phyloP scores from a whole-genome alignment of 2,888 invertebrate species.

The Gastracanthus pulcherrimus region DNA sequence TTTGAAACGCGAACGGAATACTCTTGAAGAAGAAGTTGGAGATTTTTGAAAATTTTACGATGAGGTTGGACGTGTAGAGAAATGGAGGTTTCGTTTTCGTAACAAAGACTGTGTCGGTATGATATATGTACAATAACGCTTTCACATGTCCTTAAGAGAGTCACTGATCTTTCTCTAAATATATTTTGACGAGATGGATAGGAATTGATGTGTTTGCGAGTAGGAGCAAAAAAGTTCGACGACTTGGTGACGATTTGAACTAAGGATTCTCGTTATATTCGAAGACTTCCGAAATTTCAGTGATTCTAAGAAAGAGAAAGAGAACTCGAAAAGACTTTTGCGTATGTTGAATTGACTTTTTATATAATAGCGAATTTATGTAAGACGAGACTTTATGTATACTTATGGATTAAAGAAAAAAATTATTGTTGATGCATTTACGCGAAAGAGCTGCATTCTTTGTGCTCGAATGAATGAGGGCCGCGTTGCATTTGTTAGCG shows the following conservation, averaged over 20 bases:
- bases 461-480: conserved; percentile 28
- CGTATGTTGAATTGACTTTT: conserved; percentile 1
- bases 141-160: background rate
- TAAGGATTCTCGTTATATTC: background rate
- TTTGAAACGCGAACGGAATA: background rate
- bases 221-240: background rate
- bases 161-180: background rate
- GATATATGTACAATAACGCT: too few relatives aligned
- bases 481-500: conserved; percentile 4
- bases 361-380: conserved; percentile 23
- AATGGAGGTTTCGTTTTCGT: background rate
- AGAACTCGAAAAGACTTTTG: conserved; percentile 39
- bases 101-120: conserved; percentile 6
- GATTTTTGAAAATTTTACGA: too few relatives aligned
- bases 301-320: background rate
- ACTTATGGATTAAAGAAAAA: background rate
- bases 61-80: too few relatives aligned
- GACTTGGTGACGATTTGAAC: background rate
- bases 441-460: conserved; percentile 45
- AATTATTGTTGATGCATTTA: conserved; percentile 51
- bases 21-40: background rate
- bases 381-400: conserved; percentile 3
- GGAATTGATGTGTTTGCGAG: background rate
- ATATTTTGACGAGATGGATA: too few relatives aligned
- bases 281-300: background rate